Conservation (phyloP, 2,113 vertebrate species). For the Sialia sialis region DNA sequence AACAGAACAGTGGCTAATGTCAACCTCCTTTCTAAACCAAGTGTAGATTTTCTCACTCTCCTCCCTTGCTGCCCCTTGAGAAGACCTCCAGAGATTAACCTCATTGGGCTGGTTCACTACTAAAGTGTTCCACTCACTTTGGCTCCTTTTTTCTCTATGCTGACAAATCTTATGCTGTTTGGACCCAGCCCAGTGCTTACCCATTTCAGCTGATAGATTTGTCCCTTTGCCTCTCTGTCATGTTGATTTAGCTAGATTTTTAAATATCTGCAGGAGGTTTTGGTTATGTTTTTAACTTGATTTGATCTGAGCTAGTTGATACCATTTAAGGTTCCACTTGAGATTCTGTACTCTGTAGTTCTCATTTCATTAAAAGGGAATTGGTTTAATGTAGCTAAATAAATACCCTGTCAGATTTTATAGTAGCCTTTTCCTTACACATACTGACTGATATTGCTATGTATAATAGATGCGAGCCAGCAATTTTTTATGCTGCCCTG, state of each 20-base stretch:
- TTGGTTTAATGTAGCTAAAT: not conserved
- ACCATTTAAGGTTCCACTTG: not conserved
- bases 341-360: not conserved
- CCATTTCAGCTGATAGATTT: not conserved
- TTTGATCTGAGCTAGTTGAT: not conserved
- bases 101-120: not conserved
- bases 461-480: not conserved
- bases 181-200: not conserved
- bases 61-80: not conserved
- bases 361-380: not conserved
- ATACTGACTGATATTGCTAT: not conserved
- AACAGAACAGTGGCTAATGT: not conserved
- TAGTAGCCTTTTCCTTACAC: not conserved
- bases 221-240: not conserved
- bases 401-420: not conserved
- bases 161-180: not conserved
- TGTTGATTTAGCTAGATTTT: not conserved
- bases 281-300: not conserved
- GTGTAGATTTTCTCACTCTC: not conserved
- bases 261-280: not conserved
- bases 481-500: not conserved
- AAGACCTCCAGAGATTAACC: not conserved
- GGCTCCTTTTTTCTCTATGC: not conserved
- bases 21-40: not conserved
- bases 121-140: not conserved